phyloP scores from a whole-genome alignment of 2,888 invertebrate species.

The Drosophila meridiana region DNA sequence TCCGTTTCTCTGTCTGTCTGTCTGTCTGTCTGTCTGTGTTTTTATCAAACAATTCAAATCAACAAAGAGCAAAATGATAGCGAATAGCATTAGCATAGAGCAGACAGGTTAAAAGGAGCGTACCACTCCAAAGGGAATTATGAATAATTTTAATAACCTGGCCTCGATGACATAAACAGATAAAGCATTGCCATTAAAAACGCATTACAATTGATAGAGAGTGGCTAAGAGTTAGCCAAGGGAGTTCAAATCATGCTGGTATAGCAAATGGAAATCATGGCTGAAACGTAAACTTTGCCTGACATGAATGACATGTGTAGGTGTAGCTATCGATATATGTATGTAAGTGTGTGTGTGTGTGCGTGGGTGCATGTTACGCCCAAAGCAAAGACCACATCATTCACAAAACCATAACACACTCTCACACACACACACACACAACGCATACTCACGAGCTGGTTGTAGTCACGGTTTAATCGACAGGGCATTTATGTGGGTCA shows the following conservation, averaged over 20 bases:
- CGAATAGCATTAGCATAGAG: neutral
- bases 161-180: constrained; percentile 74
- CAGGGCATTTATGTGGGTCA: constrained; percentile 70
- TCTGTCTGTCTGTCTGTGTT: constrained; percentile 20
- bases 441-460: constrained; percentile 40
- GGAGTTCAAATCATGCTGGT: constrained; percentile 13
- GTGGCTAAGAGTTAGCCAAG: constrained; percentile 25
- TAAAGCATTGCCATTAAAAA: constrained; percentile 73
- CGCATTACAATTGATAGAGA: constrained; percentile 74
- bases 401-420: constrained; percentile 58
- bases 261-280: constrained; percentile 45
- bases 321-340: constrained; percentile 10
- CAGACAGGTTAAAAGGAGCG: constrained; percentile 18
- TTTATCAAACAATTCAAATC: constrained; percentile 63
- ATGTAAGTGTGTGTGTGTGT: constrained; percentile 14
- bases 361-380: constrained; percentile 20
- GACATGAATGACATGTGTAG: constrained; percentile 65
- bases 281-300: constrained; percentile 61
- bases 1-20: neutral
- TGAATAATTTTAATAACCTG: constrained; percentile 73
- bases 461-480: constrained; percentile 52
- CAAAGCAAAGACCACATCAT: constrained; percentile 58
- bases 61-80: constrained; percentile 22
- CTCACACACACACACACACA: constrained; percentile 20
- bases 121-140: constrained; percentile 59